phyloP scores from a whole-genome alignment of 2,113 vertebrate genomes.

The Isurus oxyrinchus region DNA sequence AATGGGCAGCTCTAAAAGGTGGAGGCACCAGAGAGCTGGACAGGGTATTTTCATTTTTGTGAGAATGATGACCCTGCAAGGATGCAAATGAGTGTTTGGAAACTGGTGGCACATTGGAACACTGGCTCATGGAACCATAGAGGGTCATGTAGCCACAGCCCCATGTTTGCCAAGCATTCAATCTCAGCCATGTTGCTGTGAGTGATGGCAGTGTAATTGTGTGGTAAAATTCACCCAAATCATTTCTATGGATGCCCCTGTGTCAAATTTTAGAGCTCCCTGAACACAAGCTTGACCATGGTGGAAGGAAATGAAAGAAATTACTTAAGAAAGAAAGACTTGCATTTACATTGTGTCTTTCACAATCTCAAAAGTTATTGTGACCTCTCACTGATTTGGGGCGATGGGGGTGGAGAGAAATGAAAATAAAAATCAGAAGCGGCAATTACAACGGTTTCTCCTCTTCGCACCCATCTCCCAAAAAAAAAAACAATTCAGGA shows the following conservation, averaged over 20 bases:
- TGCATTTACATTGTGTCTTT: background rate
- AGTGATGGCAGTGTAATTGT: background rate
- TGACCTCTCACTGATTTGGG: background rate
- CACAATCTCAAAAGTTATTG: background rate
- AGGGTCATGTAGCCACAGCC: background rate
- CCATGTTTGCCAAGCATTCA: background rate
- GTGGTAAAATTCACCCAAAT: background rate
- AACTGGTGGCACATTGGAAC: background rate
- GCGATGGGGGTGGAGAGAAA: background rate
- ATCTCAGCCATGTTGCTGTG: background rate
- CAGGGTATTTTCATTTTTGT: background rate
- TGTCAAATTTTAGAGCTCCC: background rate
- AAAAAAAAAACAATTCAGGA: background rate
- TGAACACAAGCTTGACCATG: background rate
- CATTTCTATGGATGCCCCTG: background rate
- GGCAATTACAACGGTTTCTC: background rate
- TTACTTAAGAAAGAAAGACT: background rate
- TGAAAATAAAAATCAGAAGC: too few relatives aligned
- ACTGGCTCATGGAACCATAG: background rate
- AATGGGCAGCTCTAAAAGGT: background rate
- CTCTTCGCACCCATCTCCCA: background rate
- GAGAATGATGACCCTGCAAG: background rate
- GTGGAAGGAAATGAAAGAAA: background rate
- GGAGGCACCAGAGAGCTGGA: background rate
- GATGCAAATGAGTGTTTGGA: background rate